Conservation (phyloP, 2,888 invertebrate genomes). For the Schizaphis graminum region DNA sequence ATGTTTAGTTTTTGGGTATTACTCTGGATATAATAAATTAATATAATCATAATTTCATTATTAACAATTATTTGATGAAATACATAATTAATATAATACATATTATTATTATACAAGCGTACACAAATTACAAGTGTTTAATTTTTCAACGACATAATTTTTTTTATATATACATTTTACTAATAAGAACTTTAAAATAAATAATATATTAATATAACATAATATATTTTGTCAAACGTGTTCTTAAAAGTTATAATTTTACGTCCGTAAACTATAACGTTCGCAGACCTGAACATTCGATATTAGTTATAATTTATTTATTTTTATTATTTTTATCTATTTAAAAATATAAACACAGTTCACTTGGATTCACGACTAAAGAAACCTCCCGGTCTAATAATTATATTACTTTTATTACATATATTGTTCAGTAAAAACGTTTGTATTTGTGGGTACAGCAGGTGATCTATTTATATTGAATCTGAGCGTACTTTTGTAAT, state of each 20-base stretch:
- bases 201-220: neutral
- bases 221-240: neutral
- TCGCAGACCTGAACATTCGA: neutral
- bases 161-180: neutral
- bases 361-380: neutral
- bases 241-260: neutral
- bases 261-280: neutral
- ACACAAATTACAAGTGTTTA: neutral
- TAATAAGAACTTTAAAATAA: neutral
- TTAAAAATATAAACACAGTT: neutral
- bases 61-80: neutral
- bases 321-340: neutral
- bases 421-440: too few relatives aligned
- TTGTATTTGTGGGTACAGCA: neutral
- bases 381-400: too few relatives aligned
- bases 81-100: neutral
- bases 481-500: neutral
- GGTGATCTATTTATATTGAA: neutral
- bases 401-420: too few relatives aligned
- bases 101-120: neutral
- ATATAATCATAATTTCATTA: neutral
- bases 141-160: neutral
- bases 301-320: neutral
- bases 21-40: neutral
- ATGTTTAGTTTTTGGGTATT: neutral